Conservation (phyloP, 2,888 invertebrate genomes). For the Macrostomum cliftonense region DNA sequence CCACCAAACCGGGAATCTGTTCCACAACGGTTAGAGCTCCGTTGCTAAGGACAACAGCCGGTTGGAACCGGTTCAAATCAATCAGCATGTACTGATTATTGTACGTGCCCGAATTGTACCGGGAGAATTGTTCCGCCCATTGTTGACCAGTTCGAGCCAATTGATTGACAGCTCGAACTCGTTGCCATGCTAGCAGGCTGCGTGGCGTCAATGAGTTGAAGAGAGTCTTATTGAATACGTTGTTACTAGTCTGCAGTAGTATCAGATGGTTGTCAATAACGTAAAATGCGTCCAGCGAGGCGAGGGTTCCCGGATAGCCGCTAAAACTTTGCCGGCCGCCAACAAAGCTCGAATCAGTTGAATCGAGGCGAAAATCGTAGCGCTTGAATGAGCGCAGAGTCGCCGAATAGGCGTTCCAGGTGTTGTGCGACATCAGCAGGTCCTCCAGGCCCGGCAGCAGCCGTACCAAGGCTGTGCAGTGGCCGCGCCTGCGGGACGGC, state of each 20-base stretch:
- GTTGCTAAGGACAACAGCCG: conserved; percentile 19
- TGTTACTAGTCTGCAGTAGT: conserved; percentile 32
- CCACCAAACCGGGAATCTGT: conserved; percentile 29
- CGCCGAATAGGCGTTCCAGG: conserved; percentile 29
- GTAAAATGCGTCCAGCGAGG: conserved; percentile 33
- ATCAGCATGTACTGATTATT: conserved; percentile 37
- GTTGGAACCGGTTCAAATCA: conserved; percentile 26
- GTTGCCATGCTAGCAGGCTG: conserved; percentile 29
- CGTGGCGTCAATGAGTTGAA: conserved; percentile 21
- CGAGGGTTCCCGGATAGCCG: conserved; percentile 32
- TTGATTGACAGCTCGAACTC: conserved; percentile 30
- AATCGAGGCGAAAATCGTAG: conserved; percentile 21
- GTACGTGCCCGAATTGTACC: conserved; percentile 32
- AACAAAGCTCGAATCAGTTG: not conserved
- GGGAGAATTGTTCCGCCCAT: conserved; percentile 23
- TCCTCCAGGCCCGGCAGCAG: conserved; percentile 13
- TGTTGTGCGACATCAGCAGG: conserved; percentile 24
- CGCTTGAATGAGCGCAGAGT: conserved; percentile 31
- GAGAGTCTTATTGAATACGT: conserved; percentile 23
- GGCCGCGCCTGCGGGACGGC: conserved; percentile 13
- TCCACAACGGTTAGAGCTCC: conserved; percentile 31
- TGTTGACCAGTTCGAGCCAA: conserved; percentile 26
- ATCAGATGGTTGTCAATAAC: conserved; percentile 24
- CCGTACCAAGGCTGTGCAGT: conserved; percentile 28
- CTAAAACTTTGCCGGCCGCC: conserved; percentile 17